phyloP scores from a whole-genome alignment of 2,113 vertebrate genomes.

The Tragulus kanchil region DNA sequence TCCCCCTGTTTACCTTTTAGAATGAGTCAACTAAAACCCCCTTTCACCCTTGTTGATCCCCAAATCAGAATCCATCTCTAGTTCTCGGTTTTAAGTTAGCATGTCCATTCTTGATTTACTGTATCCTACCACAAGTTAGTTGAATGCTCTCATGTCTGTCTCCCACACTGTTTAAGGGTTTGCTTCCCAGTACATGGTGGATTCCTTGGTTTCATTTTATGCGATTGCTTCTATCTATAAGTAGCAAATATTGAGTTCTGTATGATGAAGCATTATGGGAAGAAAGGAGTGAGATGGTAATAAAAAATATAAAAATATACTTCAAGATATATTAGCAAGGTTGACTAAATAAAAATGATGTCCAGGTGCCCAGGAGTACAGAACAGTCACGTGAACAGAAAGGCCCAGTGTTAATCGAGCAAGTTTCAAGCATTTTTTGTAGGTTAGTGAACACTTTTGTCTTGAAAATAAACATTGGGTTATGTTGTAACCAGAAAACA shows the following conservation, averaged over 20 bases:
- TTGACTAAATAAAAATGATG: background rate
- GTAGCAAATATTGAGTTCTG: background rate
- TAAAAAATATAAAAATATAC: background rate
- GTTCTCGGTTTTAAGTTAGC: background rate
- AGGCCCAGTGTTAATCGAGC: background rate
- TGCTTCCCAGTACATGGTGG: background rate
- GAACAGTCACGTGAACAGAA: constrained; percentile 13
- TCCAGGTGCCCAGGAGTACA: background rate
- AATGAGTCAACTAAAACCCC: background rate
- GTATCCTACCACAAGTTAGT: background rate
- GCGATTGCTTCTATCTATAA: background rate
- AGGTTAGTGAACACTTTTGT: background rate
- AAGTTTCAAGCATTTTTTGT: background rate
- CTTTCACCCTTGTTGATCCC: background rate
- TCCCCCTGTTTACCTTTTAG: background rate
- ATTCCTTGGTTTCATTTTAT: background rate
- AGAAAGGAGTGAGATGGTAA: background rate
- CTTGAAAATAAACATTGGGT: background rate
- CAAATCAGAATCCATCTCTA: background rate
- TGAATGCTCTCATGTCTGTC: background rate
- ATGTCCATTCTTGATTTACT: background rate
- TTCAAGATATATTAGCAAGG: background rate
- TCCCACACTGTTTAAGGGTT: background rate
- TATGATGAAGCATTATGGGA: background rate
- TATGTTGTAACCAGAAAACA: background rate